Percentiles rank a stretch among this genome's conserved stretches.
These are phyloP conservation scores for Aspidiotus destructor DNA, from an alignment of 2,888 invertebrate genomes.

Conservation along the genomic window DNA sequence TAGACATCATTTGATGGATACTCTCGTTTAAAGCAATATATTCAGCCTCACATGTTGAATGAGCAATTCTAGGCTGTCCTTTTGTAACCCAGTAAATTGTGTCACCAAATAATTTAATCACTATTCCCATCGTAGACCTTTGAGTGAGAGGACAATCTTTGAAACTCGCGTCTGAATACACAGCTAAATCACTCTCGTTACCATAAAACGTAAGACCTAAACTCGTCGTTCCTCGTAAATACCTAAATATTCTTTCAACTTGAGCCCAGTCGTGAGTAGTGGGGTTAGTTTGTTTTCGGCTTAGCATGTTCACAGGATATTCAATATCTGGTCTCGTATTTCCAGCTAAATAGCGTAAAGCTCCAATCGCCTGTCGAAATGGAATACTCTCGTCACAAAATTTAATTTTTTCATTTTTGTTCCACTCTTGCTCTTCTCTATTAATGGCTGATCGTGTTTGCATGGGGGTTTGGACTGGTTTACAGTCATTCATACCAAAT, in stretches of 20 bases:
- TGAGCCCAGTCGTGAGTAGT: not conserved
- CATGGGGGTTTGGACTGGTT: not conserved
- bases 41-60: slow-evolving; percentile 13
- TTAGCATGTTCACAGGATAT: not conserved
- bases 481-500: not conserved
- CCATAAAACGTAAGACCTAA: not conserved
- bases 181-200: not conserved
- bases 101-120: not conserved
- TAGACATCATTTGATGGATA: not conserved
- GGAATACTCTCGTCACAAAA: not conserved
- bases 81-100: not conserved
- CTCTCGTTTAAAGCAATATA: not conserved
- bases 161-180: slow-evolving; percentile 10
- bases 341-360: slow-evolving; percentile 1
- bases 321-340: slow-evolving; percentile 11
- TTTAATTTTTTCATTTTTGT: not conserved
- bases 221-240: not conserved
- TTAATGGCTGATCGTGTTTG: not conserved
- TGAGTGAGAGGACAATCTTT: not conserved
- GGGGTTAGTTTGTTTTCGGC: not conserved
- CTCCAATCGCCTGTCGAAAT: slow-evolving; percentile 2
- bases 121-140: not conserved
- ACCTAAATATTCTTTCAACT: slow-evolving; percentile 6
- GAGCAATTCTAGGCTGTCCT: not conserved
- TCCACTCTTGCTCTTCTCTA: not conserved